Evolutionary conservation across 92 coral and sea anemone genomes (phyloP), one percentile per base, ranked within the genome.

Genomic region (Palythoa heliodiscus): DNA sequence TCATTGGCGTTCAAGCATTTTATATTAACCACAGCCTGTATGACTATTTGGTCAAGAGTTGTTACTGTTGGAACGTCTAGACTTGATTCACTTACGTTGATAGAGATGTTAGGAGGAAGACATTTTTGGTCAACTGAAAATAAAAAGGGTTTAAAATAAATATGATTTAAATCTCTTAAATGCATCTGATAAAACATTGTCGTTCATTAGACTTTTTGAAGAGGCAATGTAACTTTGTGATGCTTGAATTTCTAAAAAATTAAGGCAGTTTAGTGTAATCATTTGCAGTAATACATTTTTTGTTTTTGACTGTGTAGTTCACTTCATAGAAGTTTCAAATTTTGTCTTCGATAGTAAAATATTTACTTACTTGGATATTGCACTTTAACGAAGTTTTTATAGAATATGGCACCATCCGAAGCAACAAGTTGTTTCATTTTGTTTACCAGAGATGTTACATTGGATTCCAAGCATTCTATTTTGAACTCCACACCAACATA

Each of bases 381-480:
- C 12, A 92, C 89, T 79, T 86, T 81, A 54, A 88, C 25, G 69
- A 63, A 92, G 4, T 58, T 52, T n/a, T 75, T 24, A 61, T 94
- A 88, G 67, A 94, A 92, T 38, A 90, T 50, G 4, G 88, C 91
- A 20, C 35, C 70, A 60, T 57, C 40, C 11, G 53, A 75, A n/a
- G 70, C 35, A 17, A 92, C 52, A 71, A 82, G 29, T 43, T 76
- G 86, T 22, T 89, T 90, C 12, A 94, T 87, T 5, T 88, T 85
- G 60, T 90, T 91, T 19, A 92, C 87, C 39, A 94, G 75, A 16
- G 87, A 93, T 6, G 85, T 87, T 3, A 87, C 95, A 16, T 86
- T 74, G 2, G 93, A 95, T 87, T 92, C 93, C 23, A 94, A 90
- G 74, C 95, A 94, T 13, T 87, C 89, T 24, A 94, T 84, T 52